Evolutionary conservation across 2,113 vertebrate genomes (phyloP), one percentile per base, ranked within the genome.

Genomic region (Pithys albifrons): DNA sequence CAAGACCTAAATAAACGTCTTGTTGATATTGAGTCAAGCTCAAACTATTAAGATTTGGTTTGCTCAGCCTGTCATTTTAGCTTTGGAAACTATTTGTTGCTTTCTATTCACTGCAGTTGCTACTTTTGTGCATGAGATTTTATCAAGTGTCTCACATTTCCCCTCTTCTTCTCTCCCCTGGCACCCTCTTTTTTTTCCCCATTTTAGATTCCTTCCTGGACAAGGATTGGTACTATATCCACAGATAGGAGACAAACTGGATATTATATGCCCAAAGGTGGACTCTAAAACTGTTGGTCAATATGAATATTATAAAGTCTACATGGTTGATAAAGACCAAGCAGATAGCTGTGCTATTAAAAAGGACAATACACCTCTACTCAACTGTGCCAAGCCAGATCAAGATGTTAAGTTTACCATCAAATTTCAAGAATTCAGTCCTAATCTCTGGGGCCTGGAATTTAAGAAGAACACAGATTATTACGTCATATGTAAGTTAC

Each of bases 391-490:
- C 96, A 99, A 98, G 89, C 99, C 99, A 81, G 99, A 99, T 98
- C 99, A 99, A 98, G 99, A 99, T 70, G 99, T 99, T 95, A 99
- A 99, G 96, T 99, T 99, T 98, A 99, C 99, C 75, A 99, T 99
- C 97, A 99, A 99, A 98, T 99, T 99, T 97, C 99, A 99, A 97
- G 99, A 99, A 97, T 99, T 99, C 98, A 99, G 99, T 97, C 99
- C 99, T 88, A 99, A 99, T 91, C 98, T 99, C 31, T 99, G 99
- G 99, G 99, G 99, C 55, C 97, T 99, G 96, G 99, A 99, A 98
- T 99, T 99, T 98, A 98, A 99, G 98, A 99, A 98, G 97, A 99
- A 99, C 91, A 99, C 97, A 96, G 99, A 99, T 97, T 99, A 99
- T 98, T 99, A 99, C 98, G 99, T 99, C 97, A 99, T 99, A 98